Percentiles rank a stretch among this genome's conserved stretches.
These are phyloP conservation scores for Megatriorchis doriae DNA, from an alignment of 2,113 vertebrate species.

Conservation along the genomic window DNA sequence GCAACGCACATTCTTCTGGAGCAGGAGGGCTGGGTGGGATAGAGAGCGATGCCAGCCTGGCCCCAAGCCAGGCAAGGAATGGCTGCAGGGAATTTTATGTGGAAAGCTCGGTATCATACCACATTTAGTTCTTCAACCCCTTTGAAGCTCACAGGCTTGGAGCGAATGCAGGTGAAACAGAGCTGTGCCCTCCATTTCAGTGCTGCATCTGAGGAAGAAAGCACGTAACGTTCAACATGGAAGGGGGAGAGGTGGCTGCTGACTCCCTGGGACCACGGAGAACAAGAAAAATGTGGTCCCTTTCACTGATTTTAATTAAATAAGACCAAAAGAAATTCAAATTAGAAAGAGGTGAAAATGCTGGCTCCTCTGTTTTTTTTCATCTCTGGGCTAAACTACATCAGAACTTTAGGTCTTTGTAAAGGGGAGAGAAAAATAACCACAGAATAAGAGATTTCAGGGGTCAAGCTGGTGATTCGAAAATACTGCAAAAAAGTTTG, in stretches of 20 bases:
- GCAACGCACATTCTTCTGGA: background rate
- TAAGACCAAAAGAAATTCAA: background rate
- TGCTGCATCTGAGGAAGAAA: background rate
- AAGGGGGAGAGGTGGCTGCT: slow-evolving; percentile 18
- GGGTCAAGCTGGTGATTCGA: slow-evolving; percentile 23
- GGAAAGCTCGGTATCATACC: background rate
- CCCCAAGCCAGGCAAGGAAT: slow-evolving; percentile 34
- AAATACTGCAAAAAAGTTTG: slow-evolving; percentile 14
- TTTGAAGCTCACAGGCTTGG: background rate
- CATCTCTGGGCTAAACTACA: slow-evolving; percentile 13
- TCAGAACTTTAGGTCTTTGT: slow-evolving; percentile 12
- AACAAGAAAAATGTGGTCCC: background rate
- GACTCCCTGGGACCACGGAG: background rate
- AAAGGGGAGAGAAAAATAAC: background rate
- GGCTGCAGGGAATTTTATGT: background rate
- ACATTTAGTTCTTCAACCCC: background rate
- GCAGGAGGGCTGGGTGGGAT: background rate
- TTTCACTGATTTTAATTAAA: background rate
- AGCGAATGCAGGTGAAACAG: slow-evolving; percentile 4
- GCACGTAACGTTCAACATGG: accelerated
- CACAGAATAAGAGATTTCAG: slow-evolving; percentile 10
- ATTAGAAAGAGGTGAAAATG: background rate
- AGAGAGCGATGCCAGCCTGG: slow-evolving; percentile 32
- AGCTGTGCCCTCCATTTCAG: slow-evolving; percentile 20
- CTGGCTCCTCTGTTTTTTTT: background rate